Base-by-base conservation (phyloP, 2,113 vertebrate genomes). In the Tragelaphus imberbis region DNA sequence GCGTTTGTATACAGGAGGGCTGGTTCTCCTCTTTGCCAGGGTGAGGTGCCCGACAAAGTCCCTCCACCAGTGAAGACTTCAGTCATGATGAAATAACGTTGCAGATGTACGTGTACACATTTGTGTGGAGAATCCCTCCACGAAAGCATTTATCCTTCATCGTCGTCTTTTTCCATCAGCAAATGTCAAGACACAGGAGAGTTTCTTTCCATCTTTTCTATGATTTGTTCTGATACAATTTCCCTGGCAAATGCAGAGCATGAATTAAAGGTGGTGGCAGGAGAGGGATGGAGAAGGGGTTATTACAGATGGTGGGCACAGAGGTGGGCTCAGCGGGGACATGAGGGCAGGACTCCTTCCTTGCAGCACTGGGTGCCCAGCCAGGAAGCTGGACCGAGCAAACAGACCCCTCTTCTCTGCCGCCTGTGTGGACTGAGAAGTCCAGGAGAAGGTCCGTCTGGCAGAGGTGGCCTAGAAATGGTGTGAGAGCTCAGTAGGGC, bases 271-370 rank as follows among this genome's bases (percentile, higher is more conserved):
- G 5, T 63, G 27, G 49, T 47, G 25, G 2, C 11, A 19, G 5
- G 11, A n/a, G 58, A 81, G 19, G 49, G 25, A 19, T 5, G 36
- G 44, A 56, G 11, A 75, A 47, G 33, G 15, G 75, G 21, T 4
- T 3, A 2, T 82, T 6, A 7, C 27, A 28, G 36, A 30, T 0
- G 1, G 2, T 11, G 19, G 63, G 19, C 28, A 44, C 27, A 0
- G 0, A 2, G 11, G 30, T 56, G 36, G 65, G 3, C 28, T 88
- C 8, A 36, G 44, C 13, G 13, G 21, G 17, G 68, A 17, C 49
- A 5, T 0, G 0, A 1, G 40, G 55, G 7, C 7, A 1, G 16
- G 11, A 55, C 51, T 17, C 40, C 65, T 7, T 65, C 47, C 8
- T 51, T 33, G 17, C 1, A 27, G 47, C 13, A 3, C 3, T 44